Percentiles rank a stretch among this genome's conserved stretches.
These are phyloP conservation scores for Clarias gariepinus DNA, from an alignment of 2,113 vertebrate genomes.

Conservation along the genomic window DNA sequence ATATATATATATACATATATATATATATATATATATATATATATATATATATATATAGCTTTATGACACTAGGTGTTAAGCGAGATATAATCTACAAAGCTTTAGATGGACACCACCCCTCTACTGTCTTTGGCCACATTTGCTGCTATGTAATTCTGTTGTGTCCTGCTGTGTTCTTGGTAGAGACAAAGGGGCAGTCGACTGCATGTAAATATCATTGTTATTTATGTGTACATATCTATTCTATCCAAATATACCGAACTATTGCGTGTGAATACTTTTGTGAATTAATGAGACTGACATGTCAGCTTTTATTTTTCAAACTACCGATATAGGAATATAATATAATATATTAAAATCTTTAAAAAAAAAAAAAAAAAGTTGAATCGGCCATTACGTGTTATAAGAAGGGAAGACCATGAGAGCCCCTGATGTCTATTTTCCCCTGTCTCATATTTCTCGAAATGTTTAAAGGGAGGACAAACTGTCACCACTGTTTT, in stretches of 20 bases:
- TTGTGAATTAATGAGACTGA: constrained; percentile 62
- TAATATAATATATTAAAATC: constrained; percentile 62
- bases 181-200: constrained; percentile 62
- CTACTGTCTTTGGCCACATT: constrained; percentile 53
- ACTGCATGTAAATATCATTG: constrained; percentile 72
- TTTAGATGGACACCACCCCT: constrained; percentile 51
- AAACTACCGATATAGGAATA: constrained; percentile 61
- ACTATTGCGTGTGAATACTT: constrained; percentile 66
- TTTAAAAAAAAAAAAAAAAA: constrained; percentile 1
- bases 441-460: constrained; percentile 46
- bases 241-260: constrained; percentile 63
- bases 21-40: too few species aligned
- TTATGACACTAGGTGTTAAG: constrained; percentile 49
- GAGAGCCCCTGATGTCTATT: constrained; percentile 53
- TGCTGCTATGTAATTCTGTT: constrained; percentile 64
- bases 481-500: constrained; percentile 49
- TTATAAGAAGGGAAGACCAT: constrained; percentile 45
- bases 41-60: too few species aligned
- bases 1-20: too few species aligned
- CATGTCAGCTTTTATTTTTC: constrained; percentile 66
- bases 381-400: constrained; percentile 50
- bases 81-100: constrained; percentile 33
- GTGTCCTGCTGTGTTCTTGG: constrained; percentile 61
- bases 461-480: constrained; percentile 50
- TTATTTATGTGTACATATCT: constrained; percentile 65